Evolutionary conservation across 2,888 invertebrate species (phyloP).

Genomic region (Tetramorium bicarinatum): DNA sequence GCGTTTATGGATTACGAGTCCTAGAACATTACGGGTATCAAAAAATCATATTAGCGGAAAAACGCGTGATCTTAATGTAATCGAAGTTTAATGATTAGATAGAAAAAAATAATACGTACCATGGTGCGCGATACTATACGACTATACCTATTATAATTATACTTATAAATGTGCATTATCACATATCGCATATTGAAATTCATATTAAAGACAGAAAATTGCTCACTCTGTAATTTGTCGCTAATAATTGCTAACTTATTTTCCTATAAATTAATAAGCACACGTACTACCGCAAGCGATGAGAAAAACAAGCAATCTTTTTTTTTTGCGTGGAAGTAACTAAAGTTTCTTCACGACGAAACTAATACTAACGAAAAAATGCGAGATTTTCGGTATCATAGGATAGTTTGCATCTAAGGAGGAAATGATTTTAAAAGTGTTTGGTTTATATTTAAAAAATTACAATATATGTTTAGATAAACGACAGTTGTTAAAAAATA

Average conservation of each 20-base stretch:
- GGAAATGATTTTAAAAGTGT: not conserved
- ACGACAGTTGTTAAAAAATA: not conserved
- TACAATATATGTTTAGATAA: not conserved
- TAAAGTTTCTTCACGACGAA: slow-evolving; percentile 10
- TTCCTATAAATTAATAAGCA: slow-evolving; percentile 61
- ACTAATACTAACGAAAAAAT: not conserved
- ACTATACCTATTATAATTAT: slow-evolving; percentile 65
- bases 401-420: not conserved
- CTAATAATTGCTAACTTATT: slow-evolving; percentile 70
- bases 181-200: slow-evolving; percentile 70
- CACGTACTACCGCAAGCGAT: not conserved
- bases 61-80: slow-evolving; percentile 45
- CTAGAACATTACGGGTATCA: slow-evolving; percentile 63
- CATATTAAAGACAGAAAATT: slow-evolving; percentile 69
- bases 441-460: not conserved
- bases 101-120: slow-evolving; percentile 37
- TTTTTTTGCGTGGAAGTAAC: slow-evolving; percentile 6
- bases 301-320: slow-evolving; percentile 2
- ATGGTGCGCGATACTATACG: slow-evolving; percentile 30
- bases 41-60: slow-evolving; percentile 60
- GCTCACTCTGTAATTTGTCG: slow-evolving; percentile 74
- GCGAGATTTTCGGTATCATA: not conserved
- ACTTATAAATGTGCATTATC: slow-evolving; percentile 71
- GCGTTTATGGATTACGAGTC: slow-evolving; percentile 51
- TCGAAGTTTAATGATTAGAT: slow-evolving; percentile 57